Evolutionary conservation across 2,888 invertebrate species (phyloP).

Genomic region (Temnothorax unifasciatus): DNA sequence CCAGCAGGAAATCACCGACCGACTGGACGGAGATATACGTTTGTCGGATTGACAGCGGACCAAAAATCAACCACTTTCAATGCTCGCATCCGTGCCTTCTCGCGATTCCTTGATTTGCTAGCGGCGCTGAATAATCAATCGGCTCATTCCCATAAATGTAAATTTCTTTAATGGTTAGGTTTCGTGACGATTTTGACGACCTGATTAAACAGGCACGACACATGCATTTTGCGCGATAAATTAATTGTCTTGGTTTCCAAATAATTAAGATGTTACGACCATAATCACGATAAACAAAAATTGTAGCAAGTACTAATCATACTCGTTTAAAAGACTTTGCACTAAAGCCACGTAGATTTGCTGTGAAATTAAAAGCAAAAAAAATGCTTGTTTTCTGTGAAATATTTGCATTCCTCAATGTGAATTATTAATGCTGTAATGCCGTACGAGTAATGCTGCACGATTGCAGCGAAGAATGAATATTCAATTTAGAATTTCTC

Average conservation of each 20-base stretch:
- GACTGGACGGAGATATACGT: constrained; percentile 56
- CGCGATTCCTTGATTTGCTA: constrained; percentile 29
- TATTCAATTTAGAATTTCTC: constrained; percentile 11
- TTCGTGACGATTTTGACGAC: background rate
- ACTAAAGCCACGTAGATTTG: background rate
- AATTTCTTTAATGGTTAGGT: constrained; percentile 3
- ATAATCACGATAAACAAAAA: background rate
- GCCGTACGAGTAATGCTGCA: background rate
- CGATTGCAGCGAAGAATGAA: background rate
- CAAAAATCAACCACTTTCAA: constrained; percentile 12
- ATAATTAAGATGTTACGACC: background rate
- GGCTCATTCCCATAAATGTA: background rate
- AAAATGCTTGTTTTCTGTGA: background rate
- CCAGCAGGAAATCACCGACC: constrained; percentile 68
- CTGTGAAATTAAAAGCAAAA: background rate
- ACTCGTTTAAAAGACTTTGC: background rate
- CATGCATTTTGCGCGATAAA: background rate
- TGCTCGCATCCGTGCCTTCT: constrained; percentile 27
- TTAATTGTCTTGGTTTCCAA: background rate
- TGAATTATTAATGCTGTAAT: background rate
- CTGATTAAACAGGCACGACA: constrained; percentile 1
- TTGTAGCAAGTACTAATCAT: background rate
- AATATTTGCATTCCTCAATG: background rate
- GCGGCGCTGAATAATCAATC: background rate
- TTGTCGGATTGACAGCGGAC: constrained; percentile 34